Evolutionary conservation across 1,140 invertebrate genomes (phyloP).

Genomic region (Pogonus chalceus): DNA sequence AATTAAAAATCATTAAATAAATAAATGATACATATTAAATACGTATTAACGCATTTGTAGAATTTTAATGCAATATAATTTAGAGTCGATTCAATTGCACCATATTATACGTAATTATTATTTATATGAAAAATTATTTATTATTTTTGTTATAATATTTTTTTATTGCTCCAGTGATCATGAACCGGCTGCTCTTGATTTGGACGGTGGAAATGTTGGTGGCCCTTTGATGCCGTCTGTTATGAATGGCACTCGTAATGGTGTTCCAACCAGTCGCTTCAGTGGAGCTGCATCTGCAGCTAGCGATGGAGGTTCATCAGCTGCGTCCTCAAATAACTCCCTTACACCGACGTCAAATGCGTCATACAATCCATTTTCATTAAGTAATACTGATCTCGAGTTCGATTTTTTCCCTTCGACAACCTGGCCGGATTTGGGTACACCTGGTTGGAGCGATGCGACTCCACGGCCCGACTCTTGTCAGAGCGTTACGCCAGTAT

Average conservation of each 20-base stretch:
- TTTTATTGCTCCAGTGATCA: not conserved
- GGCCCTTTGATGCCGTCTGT: constrained; percentile 55
- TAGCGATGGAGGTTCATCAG: constrained; percentile 28
- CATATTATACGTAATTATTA: too few species aligned
- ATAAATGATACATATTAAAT: too few species aligned
- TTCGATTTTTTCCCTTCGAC: constrained; percentile 48
- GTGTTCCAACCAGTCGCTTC: constrained; percentile 21
- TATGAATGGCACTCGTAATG: constrained; percentile 45
- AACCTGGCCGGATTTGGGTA: constrained; percentile 41
- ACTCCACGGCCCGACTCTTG: constrained; percentile 45
- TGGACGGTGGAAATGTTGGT: constrained; percentile 32
- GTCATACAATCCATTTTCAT: constrained; percentile 31
- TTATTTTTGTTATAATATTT: not conserved
- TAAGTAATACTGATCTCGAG: constrained; percentile 45
- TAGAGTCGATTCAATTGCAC: too few species aligned
- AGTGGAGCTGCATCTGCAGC: constrained; percentile 29
- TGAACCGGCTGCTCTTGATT: not conserved
- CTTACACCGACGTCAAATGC: constrained; percentile 32
- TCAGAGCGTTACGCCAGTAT: constrained; percentile 39
- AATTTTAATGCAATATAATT: too few species aligned
- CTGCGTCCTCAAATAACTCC: constrained; percentile 31
- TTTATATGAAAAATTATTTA: not conserved
- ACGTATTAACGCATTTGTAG: too few species aligned
- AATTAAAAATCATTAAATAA: not conserved
- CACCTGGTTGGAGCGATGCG: constrained; percentile 27